Conservation (phyloP, 2,797 vertebrate genomes). For the Bradypodion pumilum region DNA sequence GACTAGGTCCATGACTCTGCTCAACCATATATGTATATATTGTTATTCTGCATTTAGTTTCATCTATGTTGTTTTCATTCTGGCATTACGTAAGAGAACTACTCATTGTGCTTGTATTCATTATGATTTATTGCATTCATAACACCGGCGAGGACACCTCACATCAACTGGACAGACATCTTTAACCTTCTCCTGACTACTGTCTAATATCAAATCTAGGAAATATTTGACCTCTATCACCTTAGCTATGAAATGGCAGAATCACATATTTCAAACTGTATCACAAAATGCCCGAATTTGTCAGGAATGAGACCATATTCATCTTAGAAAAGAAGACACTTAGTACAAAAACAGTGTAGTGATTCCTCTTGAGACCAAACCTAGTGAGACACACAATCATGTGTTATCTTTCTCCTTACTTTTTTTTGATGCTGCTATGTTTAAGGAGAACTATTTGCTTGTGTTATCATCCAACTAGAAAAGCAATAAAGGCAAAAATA, state of each 20-base stretch:
- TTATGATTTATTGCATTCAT: conserved; percentile 61
- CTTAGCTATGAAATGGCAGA: conserved; percentile 80
- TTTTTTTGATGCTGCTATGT: too few relatives aligned
- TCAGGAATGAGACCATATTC: conserved; percentile 59
- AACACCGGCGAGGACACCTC: conserved; percentile 70
- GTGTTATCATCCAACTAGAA: neutral
- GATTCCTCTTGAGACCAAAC: conserved; percentile 26
- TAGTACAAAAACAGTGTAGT: neutral
- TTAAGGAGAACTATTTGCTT: neutral
- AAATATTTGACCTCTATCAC: conserved; percentile 74
- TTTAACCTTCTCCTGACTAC: conserved; percentile 72
- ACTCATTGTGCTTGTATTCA: conserved; percentile 34
- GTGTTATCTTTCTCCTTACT: conserved; percentile 10
- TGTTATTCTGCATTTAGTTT: neutral
- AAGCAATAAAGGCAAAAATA: neutral
- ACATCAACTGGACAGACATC: conserved; percentile 63
- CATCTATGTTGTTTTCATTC: neutral
- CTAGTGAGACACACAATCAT: neutral
- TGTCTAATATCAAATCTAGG: conserved; percentile 66
- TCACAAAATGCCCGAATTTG: conserved; percentile 63
- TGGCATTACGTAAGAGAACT: conserved; percentile 36
- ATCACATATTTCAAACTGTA: conserved; percentile 71
- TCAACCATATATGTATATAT: neutral
- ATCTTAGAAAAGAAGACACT: conserved; percentile 42
- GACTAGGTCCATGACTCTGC: neutral